Conservation (phyloP, 2,888 invertebrate genomes). For the Drosophila crucigera region DNA sequence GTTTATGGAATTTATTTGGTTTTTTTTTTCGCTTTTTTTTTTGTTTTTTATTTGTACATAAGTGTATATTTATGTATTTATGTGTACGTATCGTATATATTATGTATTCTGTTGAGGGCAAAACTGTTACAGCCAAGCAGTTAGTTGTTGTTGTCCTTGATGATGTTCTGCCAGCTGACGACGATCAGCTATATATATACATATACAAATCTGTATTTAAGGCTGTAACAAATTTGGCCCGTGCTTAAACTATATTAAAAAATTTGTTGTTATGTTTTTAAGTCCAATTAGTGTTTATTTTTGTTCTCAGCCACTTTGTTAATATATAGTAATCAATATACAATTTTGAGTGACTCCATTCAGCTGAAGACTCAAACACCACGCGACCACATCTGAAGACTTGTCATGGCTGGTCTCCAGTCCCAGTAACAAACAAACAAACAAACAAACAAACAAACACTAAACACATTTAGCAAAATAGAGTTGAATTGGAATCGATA, state of each 20-base stretch:
- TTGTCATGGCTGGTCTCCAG: constrained; percentile 34
- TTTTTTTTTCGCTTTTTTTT: not conserved
- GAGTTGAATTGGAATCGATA: constrained; percentile 33
- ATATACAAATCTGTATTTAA: not conserved
- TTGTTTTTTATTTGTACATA: constrained; percentile 42
- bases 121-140: constrained; percentile 33
- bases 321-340: constrained; percentile 6
- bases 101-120: constrained; percentile 20
- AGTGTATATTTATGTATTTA: constrained; percentile 42
- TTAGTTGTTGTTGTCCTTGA: constrained; percentile 11
- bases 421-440: constrained; percentile 28
- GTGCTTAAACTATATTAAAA: constrained; percentile 30
- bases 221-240: constrained; percentile 11
- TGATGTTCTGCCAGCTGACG: not conserved
- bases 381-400: constrained; percentile 21
- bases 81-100: constrained; percentile 10
- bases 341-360: constrained; percentile 20
- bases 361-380: constrained; percentile 7
- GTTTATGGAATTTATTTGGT: constrained; percentile 19
- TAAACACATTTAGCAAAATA: constrained; percentile 30
- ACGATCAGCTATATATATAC: not conserved
- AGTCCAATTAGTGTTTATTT: constrained; percentile 64
- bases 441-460: constrained; percentile 6
- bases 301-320: constrained; percentile 27
- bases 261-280: constrained; percentile 76